Evolutionary conservation across 2,888 invertebrate genomes (phyloP), one percentile per base, ranked within the genome.

Genomic region (Neelides folsomi): DNA sequence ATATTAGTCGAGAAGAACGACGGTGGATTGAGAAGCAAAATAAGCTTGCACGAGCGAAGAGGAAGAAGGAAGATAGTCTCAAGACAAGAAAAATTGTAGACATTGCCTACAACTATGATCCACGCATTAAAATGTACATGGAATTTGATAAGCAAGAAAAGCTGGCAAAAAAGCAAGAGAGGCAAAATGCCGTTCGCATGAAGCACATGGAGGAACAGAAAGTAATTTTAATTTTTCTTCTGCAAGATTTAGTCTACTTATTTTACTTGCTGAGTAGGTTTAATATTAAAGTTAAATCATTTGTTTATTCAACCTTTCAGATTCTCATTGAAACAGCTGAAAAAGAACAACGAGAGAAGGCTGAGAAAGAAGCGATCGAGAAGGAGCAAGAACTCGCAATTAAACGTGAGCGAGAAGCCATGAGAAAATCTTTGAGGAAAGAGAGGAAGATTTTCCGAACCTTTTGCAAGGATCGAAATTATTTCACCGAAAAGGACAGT

Each of bases 21-120:
- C 79, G 92, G 57, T 97, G 93, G 86, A 97, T 99, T 68, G 98
- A 99, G 68, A 97, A 94, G 72, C 87, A 93, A 71, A 99, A 99
- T 70, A 94, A 92, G 75, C 83, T 79, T 1, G 89, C 87, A 7
- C 75, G 98, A 44, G 83, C 87, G 36, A 86, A 94, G 68, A 78
- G 87, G 67, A 94, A 95, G 73, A 97, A 97, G 70, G 95, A 97
- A 68, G 98, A 99, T 75, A 90, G 89, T 83, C 77, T 84, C 0
- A 75, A 98, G 62, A 84, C 99, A 64, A 77, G 97, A 12, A 78
- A 79, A 43, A 74, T 98, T 50, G 93, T 99, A 47, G 97, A 99
- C 68, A 77, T 87, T 69, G 92, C 95, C 0, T 97, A 97, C 70
- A 80, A 83, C 60, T 81, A 85, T 68, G 98, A 99, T 73, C 95